Evolutionary conservation across 1,140 invertebrate genomes (phyloP), one percentile per base, ranked within the genome.

Genomic region (Caenorhabditis remanei): DNA sequence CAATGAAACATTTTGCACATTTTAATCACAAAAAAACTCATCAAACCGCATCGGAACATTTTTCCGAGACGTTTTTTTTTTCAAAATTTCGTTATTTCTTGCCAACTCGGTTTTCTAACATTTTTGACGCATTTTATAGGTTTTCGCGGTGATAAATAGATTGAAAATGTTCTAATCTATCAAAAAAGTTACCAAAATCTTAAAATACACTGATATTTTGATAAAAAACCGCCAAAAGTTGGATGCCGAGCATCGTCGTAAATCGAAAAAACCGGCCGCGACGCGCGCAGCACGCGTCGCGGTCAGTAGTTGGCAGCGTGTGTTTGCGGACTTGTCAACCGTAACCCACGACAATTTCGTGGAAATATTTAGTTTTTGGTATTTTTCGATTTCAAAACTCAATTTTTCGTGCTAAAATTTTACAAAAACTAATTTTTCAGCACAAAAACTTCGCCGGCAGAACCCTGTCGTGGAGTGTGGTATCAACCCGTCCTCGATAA

Each of bases 401-500:
- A 71, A 5, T 46, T 46, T 5, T 71, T 43, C 32, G 2, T 32
- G 32, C 0, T 32, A 32, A 32, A 32, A 32, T 0, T 32, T 32
- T 32, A 32, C 32, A 32, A 32, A 32, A 32, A 32, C 32, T 1
- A 32, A 2, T 71, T 8, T 79, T 79, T 50, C 46, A 79, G 71
- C 21, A 5, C 5, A 79, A 53, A 79, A 24, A 79, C 24, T 79
- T 79, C 71, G 53, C 71, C 19, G 71, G 6, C 8, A 50, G n/a
- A 79, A 50, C 46, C 4, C n/a, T n/a, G n/a, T 79, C 43, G 5
- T 87, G 85, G 85, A 83, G 48, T 24, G 85, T n/a, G 75, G 2
- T 87, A 87, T 75, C 86, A 87, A 48, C 32, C 85, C 32, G 65
- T 21, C 4, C 14, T 88, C 2, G 84, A 88, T 14, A 63, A 83